phyloP scores from a whole-genome alignment of 2,888 invertebrate species.

The Prenolepis imparis region DNA sequence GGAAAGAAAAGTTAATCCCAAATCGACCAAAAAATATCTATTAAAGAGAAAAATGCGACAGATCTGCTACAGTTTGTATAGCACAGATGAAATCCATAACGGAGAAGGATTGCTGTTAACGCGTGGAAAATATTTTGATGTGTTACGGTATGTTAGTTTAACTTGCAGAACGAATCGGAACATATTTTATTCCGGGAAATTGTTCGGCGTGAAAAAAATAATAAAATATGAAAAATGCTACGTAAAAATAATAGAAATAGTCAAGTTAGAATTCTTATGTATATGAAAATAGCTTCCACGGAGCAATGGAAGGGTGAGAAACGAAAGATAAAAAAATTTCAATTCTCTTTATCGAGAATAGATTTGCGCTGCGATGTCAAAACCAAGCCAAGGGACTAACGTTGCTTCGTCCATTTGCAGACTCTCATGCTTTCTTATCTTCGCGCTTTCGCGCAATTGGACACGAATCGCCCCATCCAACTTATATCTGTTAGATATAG shows the following conservation, averaged over 20 bases:
- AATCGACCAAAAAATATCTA: neutral
- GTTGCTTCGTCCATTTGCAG: constrained; percentile 49
- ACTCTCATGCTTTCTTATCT: constrained; percentile 53
- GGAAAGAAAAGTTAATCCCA: neutral
- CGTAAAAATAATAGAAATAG: neutral
- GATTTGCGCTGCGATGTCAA: constrained; percentile 12
- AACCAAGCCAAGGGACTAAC: constrained; percentile 40
- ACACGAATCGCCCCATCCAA: constrained; percentile 52
- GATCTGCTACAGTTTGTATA: neutral
- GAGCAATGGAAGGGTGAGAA: neutral
- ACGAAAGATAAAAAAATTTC: neutral
- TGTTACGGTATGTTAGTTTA: neutral
- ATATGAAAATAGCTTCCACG: neutral
- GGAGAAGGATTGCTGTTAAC: neutral
- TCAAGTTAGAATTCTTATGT: neutral
- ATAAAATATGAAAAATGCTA: neutral
- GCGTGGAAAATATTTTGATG: constrained; percentile 5
- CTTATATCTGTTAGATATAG: constrained; percentile 45
- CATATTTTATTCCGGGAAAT: neutral
- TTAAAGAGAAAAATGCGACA: neutral
- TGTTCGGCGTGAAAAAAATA: constrained; percentile 11
- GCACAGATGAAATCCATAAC: neutral
- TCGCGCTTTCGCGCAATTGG: constrained; percentile 54
- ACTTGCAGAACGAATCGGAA: neutral
- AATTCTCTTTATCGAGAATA: constrained; percentile 25